phyloP scores from a whole-genome alignment of 2,113 vertebrate genomes.

The Gymnarchus niloticus region DNA sequence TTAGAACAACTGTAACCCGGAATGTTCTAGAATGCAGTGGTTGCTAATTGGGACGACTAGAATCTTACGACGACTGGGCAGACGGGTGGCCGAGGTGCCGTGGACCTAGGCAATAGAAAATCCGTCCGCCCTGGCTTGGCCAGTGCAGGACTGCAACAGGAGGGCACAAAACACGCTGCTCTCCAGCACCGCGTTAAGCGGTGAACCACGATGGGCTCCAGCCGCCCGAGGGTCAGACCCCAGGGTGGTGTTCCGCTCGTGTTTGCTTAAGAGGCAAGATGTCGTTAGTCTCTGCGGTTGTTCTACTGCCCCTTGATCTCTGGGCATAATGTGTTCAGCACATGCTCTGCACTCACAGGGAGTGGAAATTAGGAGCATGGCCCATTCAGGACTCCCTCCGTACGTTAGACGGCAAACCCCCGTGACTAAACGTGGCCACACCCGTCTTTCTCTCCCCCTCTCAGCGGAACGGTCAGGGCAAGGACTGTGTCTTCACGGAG shows the following conservation, averaged over 20 bases:
- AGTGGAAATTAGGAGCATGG: slow-evolving; percentile 25
- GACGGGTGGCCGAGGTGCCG: not conserved
- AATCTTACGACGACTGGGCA: not conserved
- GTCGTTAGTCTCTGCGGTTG: slow-evolving; percentile 50
- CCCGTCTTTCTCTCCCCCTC: not conserved
- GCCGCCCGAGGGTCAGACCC: not conserved
- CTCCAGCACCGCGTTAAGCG: not conserved
- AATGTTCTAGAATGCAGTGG: not conserved
- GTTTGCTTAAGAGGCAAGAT: slow-evolving; percentile 52
- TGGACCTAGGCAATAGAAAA: not conserved
- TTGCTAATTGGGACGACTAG: not conserved
- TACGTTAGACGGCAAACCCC: not conserved
- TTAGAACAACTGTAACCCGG: not conserved
- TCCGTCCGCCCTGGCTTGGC: not conserved
- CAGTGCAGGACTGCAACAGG: not conserved
- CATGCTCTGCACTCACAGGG: slow-evolving; percentile 49
- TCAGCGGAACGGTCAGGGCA: slow-evolving; percentile 87
- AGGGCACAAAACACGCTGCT: not conserved
- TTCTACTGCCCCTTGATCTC: slow-evolving; percentile 52
- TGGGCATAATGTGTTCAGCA: slow-evolving; percentile 61
- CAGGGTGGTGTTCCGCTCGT: slow-evolving; percentile 41
- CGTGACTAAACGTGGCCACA: not conserved
- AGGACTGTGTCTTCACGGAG: slow-evolving; percentile 95
- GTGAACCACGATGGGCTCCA: not conserved
- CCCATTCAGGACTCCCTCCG: slow-evolving; percentile 22